phyloP scores from a whole-genome alignment of 92 coral and sea anemone genomes.

The Paragorgia papillata region DNA sequence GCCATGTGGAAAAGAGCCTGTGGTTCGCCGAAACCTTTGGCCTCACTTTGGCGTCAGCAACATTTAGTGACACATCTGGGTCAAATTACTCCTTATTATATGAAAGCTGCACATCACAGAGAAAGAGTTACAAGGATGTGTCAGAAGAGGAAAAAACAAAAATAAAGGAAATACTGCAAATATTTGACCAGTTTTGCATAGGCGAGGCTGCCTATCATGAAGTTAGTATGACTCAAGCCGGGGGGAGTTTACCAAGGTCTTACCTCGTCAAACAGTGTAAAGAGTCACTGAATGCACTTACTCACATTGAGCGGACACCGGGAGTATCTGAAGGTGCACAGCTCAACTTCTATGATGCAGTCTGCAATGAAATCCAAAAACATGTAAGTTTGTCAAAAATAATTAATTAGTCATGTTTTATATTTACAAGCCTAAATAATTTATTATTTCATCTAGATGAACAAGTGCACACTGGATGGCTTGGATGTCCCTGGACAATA shows the following conservation, averaged over 20 bases:
- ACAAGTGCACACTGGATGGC: no score
- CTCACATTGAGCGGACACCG: not conserved
- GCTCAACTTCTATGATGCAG: no score
- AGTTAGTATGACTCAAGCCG: not conserved
- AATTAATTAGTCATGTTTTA: conserved; percentile 72
- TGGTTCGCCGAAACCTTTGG: no score
- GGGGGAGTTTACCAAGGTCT: not conserved
- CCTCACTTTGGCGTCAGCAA: conserved; percentile 2
- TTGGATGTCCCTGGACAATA: no score
- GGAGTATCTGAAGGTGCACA: not conserved
- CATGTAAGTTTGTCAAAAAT: not conserved
- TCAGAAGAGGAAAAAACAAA: conserved; percentile 3
- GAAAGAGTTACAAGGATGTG: conserved; percentile 7
- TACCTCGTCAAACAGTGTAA: not conserved
- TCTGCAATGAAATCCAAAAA: no score
- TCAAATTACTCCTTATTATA: not conserved
- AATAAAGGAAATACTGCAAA: no score
- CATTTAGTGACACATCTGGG: not conserved
- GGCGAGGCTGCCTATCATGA: no score
- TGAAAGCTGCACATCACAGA: not conserved
- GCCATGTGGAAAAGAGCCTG: no score
- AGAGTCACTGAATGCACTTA: no score
- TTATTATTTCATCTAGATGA: not conserved
- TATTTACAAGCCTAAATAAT: conserved; percentile 71
- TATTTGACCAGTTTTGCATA: no score